Percentiles rank a stretch among this genome's conserved stretches.
Conservation (phyloP, 2,797 vertebrate genomes). For the Coregonus sp. region DNA sequence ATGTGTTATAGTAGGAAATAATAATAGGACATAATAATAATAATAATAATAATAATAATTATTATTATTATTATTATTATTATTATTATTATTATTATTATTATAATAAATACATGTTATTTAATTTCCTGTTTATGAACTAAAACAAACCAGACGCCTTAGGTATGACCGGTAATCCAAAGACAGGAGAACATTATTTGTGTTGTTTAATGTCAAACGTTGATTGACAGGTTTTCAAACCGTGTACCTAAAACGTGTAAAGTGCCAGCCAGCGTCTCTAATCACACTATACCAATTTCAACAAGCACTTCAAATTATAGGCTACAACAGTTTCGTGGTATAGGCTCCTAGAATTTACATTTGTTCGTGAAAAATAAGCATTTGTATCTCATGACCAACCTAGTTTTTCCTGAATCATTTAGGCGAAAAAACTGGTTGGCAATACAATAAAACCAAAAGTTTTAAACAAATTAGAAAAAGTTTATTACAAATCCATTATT, state of each 20-base stretch:
- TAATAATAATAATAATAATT: background rate
- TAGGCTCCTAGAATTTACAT: background rate
- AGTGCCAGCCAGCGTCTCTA: too few species aligned
- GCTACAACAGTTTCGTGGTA: background rate
- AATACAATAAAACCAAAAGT: background rate
- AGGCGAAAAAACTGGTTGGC: background rate
- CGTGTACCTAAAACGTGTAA: too few species aligned
- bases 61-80: background rate
- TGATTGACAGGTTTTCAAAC: background rate
- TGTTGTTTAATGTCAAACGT: background rate
- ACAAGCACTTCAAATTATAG: background rate
- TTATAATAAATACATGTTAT: background rate
- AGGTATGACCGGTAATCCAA: background rate
- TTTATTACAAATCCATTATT: background rate
- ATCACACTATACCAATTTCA: background rate
- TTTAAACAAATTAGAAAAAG: background rate
- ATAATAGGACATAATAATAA: background rate
- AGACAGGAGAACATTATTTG: background rate
- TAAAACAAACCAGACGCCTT: background rate
- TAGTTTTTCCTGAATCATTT: background rate
- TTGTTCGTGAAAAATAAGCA: background rate
- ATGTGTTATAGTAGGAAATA: background rate
- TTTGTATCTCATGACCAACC: background rate
- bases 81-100: background rate
- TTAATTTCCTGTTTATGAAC: background rate